Percentiles rank a stretch among this genome's conserved stretches.
Conservation (phyloP, 2,888 invertebrate genomes). For the Tenthredo mesomela region DNA sequence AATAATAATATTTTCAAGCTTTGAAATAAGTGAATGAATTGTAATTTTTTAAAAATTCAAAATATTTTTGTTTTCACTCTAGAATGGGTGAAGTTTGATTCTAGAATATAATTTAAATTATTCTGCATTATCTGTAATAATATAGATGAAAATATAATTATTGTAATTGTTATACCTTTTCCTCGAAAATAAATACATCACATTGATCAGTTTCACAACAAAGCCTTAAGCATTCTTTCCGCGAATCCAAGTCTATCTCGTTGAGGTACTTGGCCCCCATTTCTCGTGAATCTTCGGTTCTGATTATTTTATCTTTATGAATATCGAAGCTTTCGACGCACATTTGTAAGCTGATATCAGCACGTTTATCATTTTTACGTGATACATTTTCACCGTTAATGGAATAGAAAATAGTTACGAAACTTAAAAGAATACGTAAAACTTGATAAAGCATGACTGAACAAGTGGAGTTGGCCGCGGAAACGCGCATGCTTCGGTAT, state of each 20-base stretch:
- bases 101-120: neutral
- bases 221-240: constrained; percentile 90
- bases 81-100: neutral
- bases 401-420: constrained; percentile 66
- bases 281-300: constrained; percentile 92
- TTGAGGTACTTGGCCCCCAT: constrained; percentile 94
- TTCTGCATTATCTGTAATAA: constrained; percentile 26
- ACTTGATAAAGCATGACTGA: constrained; percentile 67
- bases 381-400: constrained; percentile 63
- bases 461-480: constrained; percentile 37
- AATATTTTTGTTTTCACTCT: neutral
- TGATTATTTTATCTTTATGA: constrained; percentile 93
- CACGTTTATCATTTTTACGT: constrained; percentile 69
- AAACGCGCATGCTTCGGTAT: constrained; percentile 58
- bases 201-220: constrained; percentile 94
- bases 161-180: constrained; percentile 83
- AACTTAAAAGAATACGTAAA: constrained; percentile 65
- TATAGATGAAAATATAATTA: neutral
- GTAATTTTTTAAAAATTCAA: no score
- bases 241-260: constrained; percentile 89
- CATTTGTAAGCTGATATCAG: constrained; percentile 83
- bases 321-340: constrained; percentile 91
- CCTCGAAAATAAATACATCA: constrained; percentile 95
- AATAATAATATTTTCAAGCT: no score
- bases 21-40: no score